Base-by-base conservation (phyloP, 2,888 invertebrate species). In the Pterobdella sp. region DNA sequence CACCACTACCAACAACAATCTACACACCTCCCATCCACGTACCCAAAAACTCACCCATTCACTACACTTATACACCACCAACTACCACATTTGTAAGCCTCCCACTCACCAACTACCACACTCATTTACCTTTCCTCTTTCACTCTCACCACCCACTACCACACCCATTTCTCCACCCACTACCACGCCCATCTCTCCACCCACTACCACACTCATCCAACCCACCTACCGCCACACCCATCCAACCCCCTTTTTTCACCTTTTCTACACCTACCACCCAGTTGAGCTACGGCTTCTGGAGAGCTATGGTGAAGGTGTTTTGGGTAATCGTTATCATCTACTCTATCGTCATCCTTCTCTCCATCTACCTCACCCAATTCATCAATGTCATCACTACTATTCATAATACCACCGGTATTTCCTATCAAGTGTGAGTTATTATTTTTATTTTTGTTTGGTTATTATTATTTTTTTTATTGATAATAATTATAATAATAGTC, bases 321-420 rank as follows among this genome's bases (percentile, higher is more conserved):
- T 96, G 95, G 94, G 87, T 97, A 81, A 90, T 91, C 56, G 90
- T 97, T 35, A 96, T 98, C 81, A 89, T 93, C 77, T 98, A 95
- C 85, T 95, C 96, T 1, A 95, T 97, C 90, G 86, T 92, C 72
- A 94, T 97, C 82, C 87, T 98, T 68, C 91, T 95, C 77, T 87
- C 94, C 76, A 90, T 96, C 74, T 98, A 98, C 84, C 92, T 94
- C 63, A 98, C 96, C 85, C 98, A 99, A 84, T 98, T 98, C 84
- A 88, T 92, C 81, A 78, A 79, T 69, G 92, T 96, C 82, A 89
- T 90, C 4, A 85, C 86, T 31, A 91, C 91, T 81, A 94, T 95
- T 90, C 74, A 87, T 76, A 86, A 88, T 34, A 90, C 90, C 81
- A 87, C 93, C 0, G 75, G 26, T 86, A 88, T 78, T 68, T 74